Percentiles rank a stretch among this genome's conserved stretches.
These are phyloP conservation scores for Acronicta alni DNA, from an alignment of 2,888 invertebrate genomes.

Conservation along the genomic window DNA sequence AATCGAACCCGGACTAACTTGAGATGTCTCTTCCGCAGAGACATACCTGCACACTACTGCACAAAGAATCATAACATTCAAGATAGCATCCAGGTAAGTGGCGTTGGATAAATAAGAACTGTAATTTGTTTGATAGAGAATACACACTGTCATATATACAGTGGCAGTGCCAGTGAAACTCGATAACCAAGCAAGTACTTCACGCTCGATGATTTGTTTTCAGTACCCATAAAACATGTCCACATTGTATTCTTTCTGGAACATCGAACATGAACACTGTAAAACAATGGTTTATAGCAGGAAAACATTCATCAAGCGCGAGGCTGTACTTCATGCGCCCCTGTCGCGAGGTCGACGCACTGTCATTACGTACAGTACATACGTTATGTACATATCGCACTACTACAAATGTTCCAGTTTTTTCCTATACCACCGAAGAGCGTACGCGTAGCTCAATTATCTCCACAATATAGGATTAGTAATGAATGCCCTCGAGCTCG, in stretches of 20 bases:
- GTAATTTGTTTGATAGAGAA: background rate
- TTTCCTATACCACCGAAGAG: slow-evolving; percentile 51
- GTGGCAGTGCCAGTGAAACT: slow-evolving; percentile 9
- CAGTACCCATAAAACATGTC: slow-evolving; percentile 61
- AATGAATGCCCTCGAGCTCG: slow-evolving; percentile 55
- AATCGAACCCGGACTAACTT: too few species aligned
- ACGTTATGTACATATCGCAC: slow-evolving; percentile 57
- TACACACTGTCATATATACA: slow-evolving; percentile 4
- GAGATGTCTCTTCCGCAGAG: too few species aligned
- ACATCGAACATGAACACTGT: slow-evolving; percentile 64
- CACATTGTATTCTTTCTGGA: slow-evolving; percentile 69
- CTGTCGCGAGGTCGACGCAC: slow-evolving; percentile 59
- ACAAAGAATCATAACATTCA: background rate
- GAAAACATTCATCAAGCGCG: slow-evolving; percentile 68
- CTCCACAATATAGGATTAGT: slow-evolving; percentile 58
- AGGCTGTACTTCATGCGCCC: slow-evolving; percentile 57
- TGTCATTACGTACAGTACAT: slow-evolving; percentile 51
- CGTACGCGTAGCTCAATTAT: slow-evolving; percentile 36
- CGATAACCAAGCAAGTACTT: slow-evolving; percentile 34
- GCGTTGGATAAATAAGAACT: background rate
- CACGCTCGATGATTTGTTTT: slow-evolving; percentile 52
- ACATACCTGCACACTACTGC: too few species aligned
- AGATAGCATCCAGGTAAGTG: background rate
- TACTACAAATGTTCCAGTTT: slow-evolving; percentile 65
- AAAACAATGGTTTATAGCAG: slow-evolving; percentile 70